Evolutionary conservation across 2,797 vertebrate genomes (phyloP).

Genomic region (Hozukius guyotensis): DNA sequence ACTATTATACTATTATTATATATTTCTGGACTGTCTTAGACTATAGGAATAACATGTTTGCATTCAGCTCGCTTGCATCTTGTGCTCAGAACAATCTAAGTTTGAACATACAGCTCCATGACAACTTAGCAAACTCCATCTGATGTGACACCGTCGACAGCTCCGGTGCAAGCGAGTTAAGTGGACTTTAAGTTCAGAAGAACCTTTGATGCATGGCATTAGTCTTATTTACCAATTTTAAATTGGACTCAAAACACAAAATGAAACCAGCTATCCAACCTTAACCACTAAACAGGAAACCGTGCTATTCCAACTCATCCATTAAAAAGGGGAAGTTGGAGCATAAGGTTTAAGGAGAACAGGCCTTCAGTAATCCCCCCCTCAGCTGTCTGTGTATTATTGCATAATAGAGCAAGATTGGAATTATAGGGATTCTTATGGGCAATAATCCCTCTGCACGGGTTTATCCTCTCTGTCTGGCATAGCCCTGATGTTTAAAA

Average conservation of each 20-base stretch:
- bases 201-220: no score
- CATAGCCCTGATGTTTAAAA: constrained; percentile 51
- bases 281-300: background rate
- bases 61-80: no score
- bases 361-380: constrained; percentile 70
- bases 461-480: constrained; percentile 68
- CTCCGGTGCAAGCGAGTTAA: no score
- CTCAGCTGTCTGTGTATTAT: constrained; percentile 78
- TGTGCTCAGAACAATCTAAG: no score
- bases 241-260: background rate
- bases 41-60: background rate
- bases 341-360: constrained; percentile 73
- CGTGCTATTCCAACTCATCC: constrained; percentile 25
- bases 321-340: constrained; percentile 62
- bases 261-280: background rate
- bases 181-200: no score
- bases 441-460: constrained; percentile 71
- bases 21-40: no score
- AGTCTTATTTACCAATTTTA: background rate
- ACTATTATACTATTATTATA: no score
- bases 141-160: no score
- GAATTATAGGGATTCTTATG: constrained; percentile 78
- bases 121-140: background rate
- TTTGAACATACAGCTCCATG: background rate
- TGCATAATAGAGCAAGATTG: constrained; percentile 81